Evolutionary conservation across 2,113 vertebrate genomes (phyloP).

Genomic region (Festucalex cinctus): DNA sequence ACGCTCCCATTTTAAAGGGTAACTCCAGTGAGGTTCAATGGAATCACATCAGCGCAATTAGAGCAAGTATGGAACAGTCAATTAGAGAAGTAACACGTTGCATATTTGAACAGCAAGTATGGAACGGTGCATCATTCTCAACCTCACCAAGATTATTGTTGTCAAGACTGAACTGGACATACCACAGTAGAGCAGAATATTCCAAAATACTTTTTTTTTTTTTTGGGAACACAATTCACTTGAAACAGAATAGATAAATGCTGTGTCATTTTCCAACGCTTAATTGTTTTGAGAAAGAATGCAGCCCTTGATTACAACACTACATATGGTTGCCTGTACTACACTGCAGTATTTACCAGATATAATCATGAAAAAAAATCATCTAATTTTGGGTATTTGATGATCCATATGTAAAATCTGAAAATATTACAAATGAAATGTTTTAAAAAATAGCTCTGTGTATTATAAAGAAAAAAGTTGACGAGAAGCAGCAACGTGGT

Average conservation of each 20-base stretch:
- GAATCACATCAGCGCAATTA: no score
- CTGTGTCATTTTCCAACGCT: background rate
- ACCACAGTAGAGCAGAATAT: conserved; percentile 5
- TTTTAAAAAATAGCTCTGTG: background rate
- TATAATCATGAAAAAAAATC: background rate
- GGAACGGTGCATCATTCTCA: background rate
- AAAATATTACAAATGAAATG: background rate
- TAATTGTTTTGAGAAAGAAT: background rate
- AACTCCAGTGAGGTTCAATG: no score
- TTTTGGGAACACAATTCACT: background rate
- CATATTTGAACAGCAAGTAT: background rate
- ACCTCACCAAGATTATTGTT: no score
- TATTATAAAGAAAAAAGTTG: no score
- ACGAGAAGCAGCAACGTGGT: background rate
- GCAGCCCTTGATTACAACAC: background rate
- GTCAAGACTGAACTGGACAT: background rate
- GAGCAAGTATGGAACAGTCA: no score
- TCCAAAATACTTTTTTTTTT: background rate
- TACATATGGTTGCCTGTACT: no score
- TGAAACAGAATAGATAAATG: background rate
- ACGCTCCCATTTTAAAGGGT: background rate
- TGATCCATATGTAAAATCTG: background rate
- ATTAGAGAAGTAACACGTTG: background rate
- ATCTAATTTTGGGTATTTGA: background rate
- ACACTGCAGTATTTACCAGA: no score